Evolutionary conservation across 2,888 invertebrate genomes (phyloP).

Genomic region (Nephrotoma flavescens): DNA sequence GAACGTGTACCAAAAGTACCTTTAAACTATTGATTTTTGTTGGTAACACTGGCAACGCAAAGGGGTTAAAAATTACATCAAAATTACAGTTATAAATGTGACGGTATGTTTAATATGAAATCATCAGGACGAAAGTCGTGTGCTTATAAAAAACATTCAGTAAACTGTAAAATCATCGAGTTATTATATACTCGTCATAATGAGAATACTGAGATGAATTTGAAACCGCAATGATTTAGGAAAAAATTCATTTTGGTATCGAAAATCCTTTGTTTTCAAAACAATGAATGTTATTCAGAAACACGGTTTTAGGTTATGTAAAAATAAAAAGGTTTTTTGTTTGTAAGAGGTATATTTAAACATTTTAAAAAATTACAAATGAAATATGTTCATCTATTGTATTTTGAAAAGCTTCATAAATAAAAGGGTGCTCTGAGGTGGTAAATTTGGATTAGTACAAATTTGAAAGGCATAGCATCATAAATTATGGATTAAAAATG

Average conservation of each 20-base stretch:
- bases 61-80: background rate
- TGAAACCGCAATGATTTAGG: background rate
- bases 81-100: background rate
- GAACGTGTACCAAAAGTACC: background rate
- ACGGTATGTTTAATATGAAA: background rate
- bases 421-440: background rate
- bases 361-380: background rate
- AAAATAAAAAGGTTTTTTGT: background rate
- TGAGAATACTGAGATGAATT: background rate
- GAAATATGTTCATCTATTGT: background rate
- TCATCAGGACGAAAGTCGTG: background rate
- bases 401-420: background rate
- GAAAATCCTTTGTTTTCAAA: background rate
- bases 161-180: background rate
- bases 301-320: background rate
- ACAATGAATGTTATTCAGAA: background rate
- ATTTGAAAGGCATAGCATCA: background rate
- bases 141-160: background rate
- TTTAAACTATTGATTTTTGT: background rate
- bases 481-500: background rate
- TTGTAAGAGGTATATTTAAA: background rate
- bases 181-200: background rate
- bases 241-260: background rate
- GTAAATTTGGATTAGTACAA: no score
- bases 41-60: background rate